These are phyloP conservation scores for Lycorma delicatula DNA, from an alignment of 1,140 invertebrate species.

Conservation along the genomic window DNA sequence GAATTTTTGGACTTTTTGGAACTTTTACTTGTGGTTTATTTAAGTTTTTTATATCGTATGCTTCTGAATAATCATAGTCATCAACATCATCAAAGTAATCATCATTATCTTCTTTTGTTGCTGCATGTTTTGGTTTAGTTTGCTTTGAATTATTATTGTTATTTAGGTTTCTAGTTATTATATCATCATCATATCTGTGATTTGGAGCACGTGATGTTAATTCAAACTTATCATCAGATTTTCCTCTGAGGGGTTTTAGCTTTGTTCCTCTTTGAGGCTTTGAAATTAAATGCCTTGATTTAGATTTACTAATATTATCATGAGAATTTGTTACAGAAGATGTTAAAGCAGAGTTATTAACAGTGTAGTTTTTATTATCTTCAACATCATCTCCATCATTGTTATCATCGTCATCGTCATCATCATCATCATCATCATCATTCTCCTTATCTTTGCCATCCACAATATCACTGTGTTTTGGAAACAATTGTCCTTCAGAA, in stretches of 20 bases:
- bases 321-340: too few species aligned
- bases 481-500: too few species aligned
- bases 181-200: slow-evolving; percentile 4
- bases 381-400: slow-evolving; percentile 37
- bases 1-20: not conserved
- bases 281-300: too few species aligned
- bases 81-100: slow-evolving; percentile 13
- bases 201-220: not conserved
- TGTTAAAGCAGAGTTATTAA: too few species aligned
- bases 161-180: too few species aligned
- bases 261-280: too few species aligned
- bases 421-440: slow-evolving; percentile 3
- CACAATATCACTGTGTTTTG: not conserved
- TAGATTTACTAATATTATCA: too few species aligned
- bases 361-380: slow-evolving; percentile 24
- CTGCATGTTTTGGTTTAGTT: too few species aligned
- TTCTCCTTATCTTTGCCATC: not conserved
- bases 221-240: too few species aligned
- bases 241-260: too few species aligned
- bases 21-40: slow-evolving; percentile 8
- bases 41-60: slow-evolving; percentile 10
- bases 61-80: slow-evolving; percentile 17
- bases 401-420: slow-evolving; percentile 39
- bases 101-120: slow-evolving; percentile 29
- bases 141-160: too few species aligned